These are phyloP conservation scores for Leptopilina myrica DNA, from an alignment of 2,888 invertebrate species.

Conservation along the genomic window DNA sequence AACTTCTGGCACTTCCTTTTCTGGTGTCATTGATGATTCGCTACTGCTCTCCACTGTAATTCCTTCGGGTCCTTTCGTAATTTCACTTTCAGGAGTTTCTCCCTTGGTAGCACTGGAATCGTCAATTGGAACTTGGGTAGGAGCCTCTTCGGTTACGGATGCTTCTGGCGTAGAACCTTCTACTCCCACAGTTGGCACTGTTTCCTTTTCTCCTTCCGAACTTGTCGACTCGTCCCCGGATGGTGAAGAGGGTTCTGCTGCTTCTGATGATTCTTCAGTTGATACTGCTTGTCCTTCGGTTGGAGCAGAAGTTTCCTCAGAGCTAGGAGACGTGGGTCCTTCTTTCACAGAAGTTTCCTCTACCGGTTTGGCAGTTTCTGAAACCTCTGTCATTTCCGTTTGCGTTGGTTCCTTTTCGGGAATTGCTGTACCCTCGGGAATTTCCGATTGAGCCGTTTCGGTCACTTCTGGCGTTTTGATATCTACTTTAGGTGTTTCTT, in stretches of 20 bases:
- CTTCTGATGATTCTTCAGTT: constrained; percentile 4
- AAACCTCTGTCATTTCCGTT: background rate
- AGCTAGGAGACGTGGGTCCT: too few relatives aligned
- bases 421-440: too few relatives aligned
- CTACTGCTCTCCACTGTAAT: too few relatives aligned
- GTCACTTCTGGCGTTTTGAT: too few relatives aligned
- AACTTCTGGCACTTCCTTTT: background rate
- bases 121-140: too few relatives aligned
- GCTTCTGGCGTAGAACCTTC: constrained; percentile 26
- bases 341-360: background rate
- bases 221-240: too few relatives aligned
- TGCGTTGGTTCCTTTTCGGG: background rate
- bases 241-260: background rate
- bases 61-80: constrained; percentile 9
- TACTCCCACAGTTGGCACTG: constrained; percentile 12
- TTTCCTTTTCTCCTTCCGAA: too few relatives aligned
- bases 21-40: background rate
- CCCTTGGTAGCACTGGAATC: too few relatives aligned
- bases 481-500: too few relatives aligned
- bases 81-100: constrained; percentile 51
- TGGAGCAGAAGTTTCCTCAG: background rate
- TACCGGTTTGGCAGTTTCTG: background rate
- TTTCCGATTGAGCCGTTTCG: too few relatives aligned
- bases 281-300: background rate
- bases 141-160: too few relatives aligned